These are phyloP conservation scores for Drosophila kepulauana DNA, from an alignment of 1,140 invertebrate genomes.

Conservation along the genomic window DNA sequence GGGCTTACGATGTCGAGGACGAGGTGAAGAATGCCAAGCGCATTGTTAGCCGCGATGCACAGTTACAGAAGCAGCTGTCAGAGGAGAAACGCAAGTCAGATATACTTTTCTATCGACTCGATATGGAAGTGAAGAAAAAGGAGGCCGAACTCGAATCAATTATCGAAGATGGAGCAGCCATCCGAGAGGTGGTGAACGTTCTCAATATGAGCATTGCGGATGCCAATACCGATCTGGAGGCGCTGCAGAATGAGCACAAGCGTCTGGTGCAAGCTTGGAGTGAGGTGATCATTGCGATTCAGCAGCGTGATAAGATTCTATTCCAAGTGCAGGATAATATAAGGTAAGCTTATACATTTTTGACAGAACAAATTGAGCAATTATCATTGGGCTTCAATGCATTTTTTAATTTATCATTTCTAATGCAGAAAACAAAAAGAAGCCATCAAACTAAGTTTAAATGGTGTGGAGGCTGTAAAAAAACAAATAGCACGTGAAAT, in stretches of 20 bases:
- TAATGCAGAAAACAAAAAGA: constrained; percentile 86
- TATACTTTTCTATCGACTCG: constrained; percentile 86
- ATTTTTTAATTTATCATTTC: neutral
- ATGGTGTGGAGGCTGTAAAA: constrained; percentile 87
- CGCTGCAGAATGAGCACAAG: constrained; percentile 89
- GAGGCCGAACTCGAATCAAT: constrained; percentile 85
- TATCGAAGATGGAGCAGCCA: constrained; percentile 85
- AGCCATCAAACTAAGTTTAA: constrained; percentile 86
- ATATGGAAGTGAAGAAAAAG: constrained; percentile 86
- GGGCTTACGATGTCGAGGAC: constrained; percentile 86
- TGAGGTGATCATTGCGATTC: constrained; percentile 89
- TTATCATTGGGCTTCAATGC: constrained; percentile 7
- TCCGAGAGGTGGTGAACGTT: constrained; percentile 85
- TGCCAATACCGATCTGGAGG: constrained; percentile 89
- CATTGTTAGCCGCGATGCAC: constrained; percentile 86
- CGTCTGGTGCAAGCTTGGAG: constrained; percentile 90
- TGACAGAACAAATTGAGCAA: no score
- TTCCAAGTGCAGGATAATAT: constrained; percentile 85
- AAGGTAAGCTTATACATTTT: constrained; percentile 35
- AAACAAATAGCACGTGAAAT: constrained; percentile 88
- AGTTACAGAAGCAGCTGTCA: constrained; percentile 85
- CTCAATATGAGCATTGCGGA: constrained; percentile 86
- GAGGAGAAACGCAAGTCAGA: constrained; percentile 86
- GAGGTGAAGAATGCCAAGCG: constrained; percentile 86
- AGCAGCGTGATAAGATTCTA: constrained; percentile 88